Evolutionary conservation across 2,888 invertebrate genomes (phyloP).

Genomic region (Hydrotaea cyrtoneurina): DNA sequence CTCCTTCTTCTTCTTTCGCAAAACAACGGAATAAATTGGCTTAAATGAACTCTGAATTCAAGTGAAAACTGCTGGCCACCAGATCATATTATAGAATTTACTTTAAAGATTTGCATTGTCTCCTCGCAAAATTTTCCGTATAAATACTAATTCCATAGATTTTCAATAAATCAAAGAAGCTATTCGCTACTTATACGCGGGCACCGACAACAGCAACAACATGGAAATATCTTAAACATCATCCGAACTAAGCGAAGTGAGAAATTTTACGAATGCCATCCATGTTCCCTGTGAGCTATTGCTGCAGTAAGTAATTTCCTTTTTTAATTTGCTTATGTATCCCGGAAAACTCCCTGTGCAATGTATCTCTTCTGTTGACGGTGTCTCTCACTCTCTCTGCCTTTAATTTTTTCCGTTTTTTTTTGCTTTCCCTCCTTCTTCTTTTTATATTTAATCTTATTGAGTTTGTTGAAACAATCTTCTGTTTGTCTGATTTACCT

Average conservation of each 20-base stretch:
- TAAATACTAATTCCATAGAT: neutral
- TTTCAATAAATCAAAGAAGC: neutral
- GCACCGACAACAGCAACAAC: neutral
- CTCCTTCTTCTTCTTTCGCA: no score
- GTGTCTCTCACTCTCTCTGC: no score
- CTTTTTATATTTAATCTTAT: constrained; percentile 24
- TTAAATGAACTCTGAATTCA: neutral
- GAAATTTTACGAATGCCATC: neutral
- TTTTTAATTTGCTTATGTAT: constrained; percentile 53
- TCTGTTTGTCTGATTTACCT: constrained; percentile 12
- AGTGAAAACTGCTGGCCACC: neutral
- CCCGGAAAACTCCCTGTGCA: constrained; percentile 6
- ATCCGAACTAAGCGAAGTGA: neutral
- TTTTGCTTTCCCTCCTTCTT: neutral
- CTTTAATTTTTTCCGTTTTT: constrained; percentile 1
- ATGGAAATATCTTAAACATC: neutral
- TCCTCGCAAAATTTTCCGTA: no score
- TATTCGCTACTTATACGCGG: no score
- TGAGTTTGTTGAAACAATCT: constrained; percentile 45
- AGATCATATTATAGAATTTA: neutral
- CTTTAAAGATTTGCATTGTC: neutral
- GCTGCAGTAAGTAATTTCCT: constrained; percentile 57
- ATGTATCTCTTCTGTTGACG: constrained; percentile 18
- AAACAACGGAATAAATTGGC: neutral
- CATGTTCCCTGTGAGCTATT: neutral